Evolutionary conservation across 2,113 vertebrate species (phyloP).

Genomic region (Corapipo altera): DNA sequence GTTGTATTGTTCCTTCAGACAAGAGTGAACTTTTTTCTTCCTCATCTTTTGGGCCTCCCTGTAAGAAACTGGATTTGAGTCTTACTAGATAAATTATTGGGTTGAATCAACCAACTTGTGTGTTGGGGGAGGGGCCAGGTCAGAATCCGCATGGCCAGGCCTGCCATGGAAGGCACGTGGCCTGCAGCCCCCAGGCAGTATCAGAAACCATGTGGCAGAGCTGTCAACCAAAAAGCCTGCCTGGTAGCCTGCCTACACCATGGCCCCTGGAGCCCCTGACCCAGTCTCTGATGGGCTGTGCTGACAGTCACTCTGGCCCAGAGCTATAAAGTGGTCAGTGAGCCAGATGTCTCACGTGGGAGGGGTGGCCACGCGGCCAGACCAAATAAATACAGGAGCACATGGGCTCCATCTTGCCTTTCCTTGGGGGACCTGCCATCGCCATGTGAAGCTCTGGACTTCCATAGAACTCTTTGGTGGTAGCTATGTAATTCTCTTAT

Average conservation of each 20-base stretch:
- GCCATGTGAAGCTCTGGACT: background rate
- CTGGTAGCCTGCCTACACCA: background rate
- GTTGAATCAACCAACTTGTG: background rate
- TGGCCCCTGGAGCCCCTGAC: background rate
- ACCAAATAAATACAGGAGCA: background rate
- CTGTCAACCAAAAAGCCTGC: background rate
- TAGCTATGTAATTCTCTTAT: background rate
- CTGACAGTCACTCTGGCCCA: background rate
- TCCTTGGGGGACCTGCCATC: background rate
- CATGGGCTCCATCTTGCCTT: background rate
- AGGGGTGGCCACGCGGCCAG: background rate
- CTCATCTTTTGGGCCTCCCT: background rate
- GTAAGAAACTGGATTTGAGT: background rate
- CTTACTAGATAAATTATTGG: background rate
- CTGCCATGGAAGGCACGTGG: background rate
- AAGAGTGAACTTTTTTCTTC: background rate
- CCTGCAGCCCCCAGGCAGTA: too few relatives aligned
- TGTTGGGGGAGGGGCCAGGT: background rate
- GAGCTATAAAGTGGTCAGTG: background rate
- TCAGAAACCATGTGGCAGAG: too few relatives aligned
- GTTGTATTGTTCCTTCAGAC: background rate
- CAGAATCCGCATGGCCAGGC: background rate
- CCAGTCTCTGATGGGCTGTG: background rate
- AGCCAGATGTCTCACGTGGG: background rate
- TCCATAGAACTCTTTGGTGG: background rate